These are phyloP conservation scores for Cataglyphis hispanica DNA, from an alignment of 1,140 invertebrate genomes.

Conservation along the genomic window DNA sequence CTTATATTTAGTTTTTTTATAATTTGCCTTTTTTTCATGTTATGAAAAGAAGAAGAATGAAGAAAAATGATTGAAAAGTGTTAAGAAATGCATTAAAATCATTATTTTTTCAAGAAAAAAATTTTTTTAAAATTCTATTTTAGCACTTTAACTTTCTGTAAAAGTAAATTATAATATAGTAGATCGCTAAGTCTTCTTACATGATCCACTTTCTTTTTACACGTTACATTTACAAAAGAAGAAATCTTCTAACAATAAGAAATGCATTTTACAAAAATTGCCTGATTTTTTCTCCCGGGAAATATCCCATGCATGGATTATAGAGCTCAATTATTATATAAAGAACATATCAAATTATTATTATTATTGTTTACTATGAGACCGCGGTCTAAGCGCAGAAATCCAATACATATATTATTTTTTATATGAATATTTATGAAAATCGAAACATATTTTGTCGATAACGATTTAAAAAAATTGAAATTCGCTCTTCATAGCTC, in stretches of 20 bases:
- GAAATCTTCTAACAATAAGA: conserved; percentile 6
- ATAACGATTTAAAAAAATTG: conserved; percentile 8
- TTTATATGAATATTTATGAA: conserved; percentile 32
- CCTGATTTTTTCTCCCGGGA: neutral
- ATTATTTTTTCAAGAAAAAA: neutral
- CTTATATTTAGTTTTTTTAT: neutral
- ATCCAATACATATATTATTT: conserved; percentile 2
- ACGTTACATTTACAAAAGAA: neutral
- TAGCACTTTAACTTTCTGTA: too few relatives aligned
- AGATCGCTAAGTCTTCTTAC: too few relatives aligned
- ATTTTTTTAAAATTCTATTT: too few relatives aligned
- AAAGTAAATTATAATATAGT: too few relatives aligned
- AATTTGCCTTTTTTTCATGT: conserved; percentile 16
- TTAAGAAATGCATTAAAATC: neutral
- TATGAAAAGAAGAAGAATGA: too few relatives aligned
- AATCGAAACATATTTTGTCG: conserved; percentile 6
- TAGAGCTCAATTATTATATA: neutral
- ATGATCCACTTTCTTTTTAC: neutral
- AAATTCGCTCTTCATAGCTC: neutral
- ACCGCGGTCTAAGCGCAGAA: neutral
- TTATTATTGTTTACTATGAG: conserved; percentile 16
- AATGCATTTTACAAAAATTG: neutral
- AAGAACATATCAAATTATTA: neutral
- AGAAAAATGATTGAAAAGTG: too few relatives aligned
- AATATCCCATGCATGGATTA: neutral